These are phyloP conservation scores for Tenebrosternarchus preto DNA, from an alignment of 2,113 vertebrate genomes.

Conservation along the genomic window DNA sequence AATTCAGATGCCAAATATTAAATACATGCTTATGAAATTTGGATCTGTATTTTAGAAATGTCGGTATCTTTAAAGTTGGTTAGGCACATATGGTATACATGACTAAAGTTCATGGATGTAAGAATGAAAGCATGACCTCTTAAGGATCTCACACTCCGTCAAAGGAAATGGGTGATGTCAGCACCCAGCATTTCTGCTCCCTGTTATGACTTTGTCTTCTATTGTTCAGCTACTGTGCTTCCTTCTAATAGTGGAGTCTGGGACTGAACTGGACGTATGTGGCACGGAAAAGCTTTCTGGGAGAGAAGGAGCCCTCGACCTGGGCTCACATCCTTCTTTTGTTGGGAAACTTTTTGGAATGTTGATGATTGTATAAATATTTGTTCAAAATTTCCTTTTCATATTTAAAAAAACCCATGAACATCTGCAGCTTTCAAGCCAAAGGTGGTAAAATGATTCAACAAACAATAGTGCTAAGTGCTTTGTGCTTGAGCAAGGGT, in stretches of 20 bases:
- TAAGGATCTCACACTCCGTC: conserved; percentile 50
- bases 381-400: conserved; percentile 63
- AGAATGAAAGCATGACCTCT: conserved; percentile 30
- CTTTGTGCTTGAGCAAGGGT: conserved; percentile 24
- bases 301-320: conserved; percentile 50
- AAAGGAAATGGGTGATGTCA: conserved; percentile 68
- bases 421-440: conserved; percentile 45
- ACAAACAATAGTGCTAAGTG: conserved; percentile 30
- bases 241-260: no score
- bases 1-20: neutral
- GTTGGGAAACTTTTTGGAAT: conserved; percentile 67
- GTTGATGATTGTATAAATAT: conserved; percentile 66
- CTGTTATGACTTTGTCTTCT: conserved; percentile 54
- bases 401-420: conserved; percentile 41
- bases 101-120: conserved; percentile 34
- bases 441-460: conserved; percentile 37
- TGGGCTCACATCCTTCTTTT: conserved; percentile 75
- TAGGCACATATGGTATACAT: neutral
- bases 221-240: conserved; percentile 62
- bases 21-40: neutral
- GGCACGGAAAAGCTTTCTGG: conserved; percentile 57
- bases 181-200: conserved; percentile 35
- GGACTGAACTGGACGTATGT: conserved; percentile 43
- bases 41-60: neutral
- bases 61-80: neutral